Evolutionary conservation across 1,140 invertebrate species (phyloP), one percentile per base, ranked within the genome.

Genomic region (Gonatopus flavifemur): DNA sequence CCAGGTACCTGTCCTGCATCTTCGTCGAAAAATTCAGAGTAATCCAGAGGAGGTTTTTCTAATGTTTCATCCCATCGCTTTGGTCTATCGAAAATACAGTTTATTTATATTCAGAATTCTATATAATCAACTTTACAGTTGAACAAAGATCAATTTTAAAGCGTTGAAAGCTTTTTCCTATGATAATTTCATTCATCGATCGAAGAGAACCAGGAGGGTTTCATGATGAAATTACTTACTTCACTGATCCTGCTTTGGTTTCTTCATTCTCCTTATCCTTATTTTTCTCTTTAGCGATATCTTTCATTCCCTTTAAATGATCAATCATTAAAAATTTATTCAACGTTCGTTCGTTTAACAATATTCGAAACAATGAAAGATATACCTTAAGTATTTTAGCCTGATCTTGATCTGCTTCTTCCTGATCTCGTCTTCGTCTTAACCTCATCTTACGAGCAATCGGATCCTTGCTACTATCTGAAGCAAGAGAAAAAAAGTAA

Each of bases 21-120:
- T 60, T 96, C 92, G 64, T 99, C 96, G 76, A 98, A 99, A 76
- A 99, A 94, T 72, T 99, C 96, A 1, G 94, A 98, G 78, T 99
- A 99, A 80, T 99, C 94, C n/a, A 99, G 70, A 16, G 93, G 89
- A 0, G 96, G 96, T 69, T 97, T 96, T 70, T 96, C 93, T 41
- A 98, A 74, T 24, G 88, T 86, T 80, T 98, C 96, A 69, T 95
- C 93, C 93, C 93, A 96, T 43, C 90, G 82, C 73, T 91, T 91
- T 2, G 90, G 89, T 56, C 89, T 91, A 52, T n/a, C n/a, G n/a
- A 57, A 70, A 61, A 45, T 19, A 55, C 65, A 70, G 44, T 71
- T 65, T 43, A 56, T 40, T n/a, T 38, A 32, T 5, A 37, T 30
- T n/a, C 42, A 49, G 45, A 21, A 39, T 37, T 47, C 24, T 24